Conservation (phyloP, 2,113 vertebrate species). For the Thalassarche chlororhynchos region DNA sequence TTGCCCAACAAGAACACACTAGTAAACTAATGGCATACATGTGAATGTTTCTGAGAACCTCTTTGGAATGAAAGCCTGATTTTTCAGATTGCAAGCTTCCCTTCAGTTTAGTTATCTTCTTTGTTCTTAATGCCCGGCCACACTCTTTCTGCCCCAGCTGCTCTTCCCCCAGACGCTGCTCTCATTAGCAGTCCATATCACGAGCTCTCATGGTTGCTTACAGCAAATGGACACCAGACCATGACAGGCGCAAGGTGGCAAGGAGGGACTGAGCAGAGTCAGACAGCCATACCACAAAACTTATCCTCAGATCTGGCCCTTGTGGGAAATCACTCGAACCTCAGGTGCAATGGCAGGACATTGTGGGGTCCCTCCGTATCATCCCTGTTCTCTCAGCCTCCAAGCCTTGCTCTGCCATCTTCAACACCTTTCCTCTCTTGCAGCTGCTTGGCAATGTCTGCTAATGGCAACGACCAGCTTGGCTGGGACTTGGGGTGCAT, state of each 20-base stretch:
- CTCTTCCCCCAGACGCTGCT: not conserved
- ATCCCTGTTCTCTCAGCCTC: not conserved
- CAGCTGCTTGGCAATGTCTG: not conserved
- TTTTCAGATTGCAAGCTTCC: not conserved
- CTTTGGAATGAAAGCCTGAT: not conserved
- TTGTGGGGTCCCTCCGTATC: not conserved
- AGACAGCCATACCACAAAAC: not conserved
- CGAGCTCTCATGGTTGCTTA: not conserved
- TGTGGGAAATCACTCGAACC: not conserved
- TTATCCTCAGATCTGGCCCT: not conserved
- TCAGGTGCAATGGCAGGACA: not conserved
- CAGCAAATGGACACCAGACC: not conserved
- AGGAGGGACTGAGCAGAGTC: not conserved
- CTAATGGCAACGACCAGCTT: not conserved
- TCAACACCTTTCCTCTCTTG: not conserved
- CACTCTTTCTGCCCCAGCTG: no score
- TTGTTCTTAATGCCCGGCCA: not conserved
- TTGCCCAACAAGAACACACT: not conserved
- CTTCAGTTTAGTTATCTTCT: not conserved
- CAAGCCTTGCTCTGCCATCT: not conserved
- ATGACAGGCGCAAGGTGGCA: not conserved
- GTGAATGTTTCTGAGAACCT: not conserved
- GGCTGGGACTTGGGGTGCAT: not conserved
- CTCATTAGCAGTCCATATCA: not conserved
- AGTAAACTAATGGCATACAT: not conserved